phyloP scores from a whole-genome alignment of 1,140 invertebrate species.

The Aphis craccivora region DNA sequence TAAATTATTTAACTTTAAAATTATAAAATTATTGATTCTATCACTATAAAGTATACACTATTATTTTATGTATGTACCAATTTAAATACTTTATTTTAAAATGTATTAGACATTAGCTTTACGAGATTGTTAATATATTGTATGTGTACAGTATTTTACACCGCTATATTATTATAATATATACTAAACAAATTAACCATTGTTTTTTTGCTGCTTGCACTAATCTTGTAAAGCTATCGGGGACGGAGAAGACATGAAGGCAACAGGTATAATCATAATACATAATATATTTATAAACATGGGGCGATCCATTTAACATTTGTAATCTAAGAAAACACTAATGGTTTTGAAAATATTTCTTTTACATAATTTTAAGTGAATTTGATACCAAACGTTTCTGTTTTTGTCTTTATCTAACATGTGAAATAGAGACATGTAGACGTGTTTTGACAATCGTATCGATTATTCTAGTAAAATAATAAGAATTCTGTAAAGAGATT shows the following conservation, averaged over 20 bases:
- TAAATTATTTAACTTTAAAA: too few species aligned
- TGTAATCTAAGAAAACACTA: neutral
- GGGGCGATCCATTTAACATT: neutral
- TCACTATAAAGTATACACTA: too few species aligned
- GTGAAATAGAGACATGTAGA: too few species aligned
- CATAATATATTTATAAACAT: neutral
- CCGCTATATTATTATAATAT: neutral
- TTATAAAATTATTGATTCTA: neutral
- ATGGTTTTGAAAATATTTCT: neutral
- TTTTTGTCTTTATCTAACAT: too few species aligned
- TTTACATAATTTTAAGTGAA: neutral
- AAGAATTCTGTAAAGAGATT: too few species aligned
- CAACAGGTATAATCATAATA: conserved; percentile 34
- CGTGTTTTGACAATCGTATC: too few species aligned
- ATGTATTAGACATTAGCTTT: neutral
- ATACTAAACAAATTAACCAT: conserved; percentile 17
- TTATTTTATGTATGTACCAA: neutral
- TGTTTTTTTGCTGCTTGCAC: conserved; percentile 17
- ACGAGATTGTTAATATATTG: neutral
- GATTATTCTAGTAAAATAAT: too few species aligned
- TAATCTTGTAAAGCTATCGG: conserved; percentile 16
- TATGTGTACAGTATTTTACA: neutral
- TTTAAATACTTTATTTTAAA: neutral
- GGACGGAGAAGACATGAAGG: conserved; percentile 29
- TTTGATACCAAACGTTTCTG: too few species aligned